A percentile compares a stretch with the other conserved stretches of the same genome.
Conservation (phyloP, 2,113 vertebrate genomes). For the Epinephelus lanceolatus region DNA sequence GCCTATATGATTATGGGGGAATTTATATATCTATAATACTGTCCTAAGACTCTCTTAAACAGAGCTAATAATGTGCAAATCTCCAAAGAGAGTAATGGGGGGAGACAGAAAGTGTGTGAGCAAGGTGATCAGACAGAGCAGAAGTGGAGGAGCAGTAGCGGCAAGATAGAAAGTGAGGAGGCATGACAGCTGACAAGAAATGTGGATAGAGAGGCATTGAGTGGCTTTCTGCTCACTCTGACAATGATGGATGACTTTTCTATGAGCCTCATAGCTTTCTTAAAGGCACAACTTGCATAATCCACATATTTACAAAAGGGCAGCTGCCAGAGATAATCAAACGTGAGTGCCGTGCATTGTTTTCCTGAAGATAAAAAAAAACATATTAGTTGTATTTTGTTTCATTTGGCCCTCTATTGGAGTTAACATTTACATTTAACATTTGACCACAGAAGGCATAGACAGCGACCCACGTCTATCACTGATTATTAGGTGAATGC, state of each 20-base stretch:
- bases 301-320: not conserved
- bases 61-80: not conserved
- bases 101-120: slow-evolving; percentile 1
- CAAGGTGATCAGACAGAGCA: not conserved
- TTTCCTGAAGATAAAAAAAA: not conserved
- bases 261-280: slow-evolving; percentile 11
- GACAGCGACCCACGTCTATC: no score
- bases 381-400: not conserved
- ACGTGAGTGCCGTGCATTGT: not conserved
- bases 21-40: no score
- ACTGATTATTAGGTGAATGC: no score
- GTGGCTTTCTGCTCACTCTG: slow-evolving; percentile 25
- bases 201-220: slow-evolving; percentile 19
- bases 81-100: not conserved
- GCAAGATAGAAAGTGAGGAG: slow-evolving; percentile 6
- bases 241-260: slow-evolving; percentile 50
- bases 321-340: not conserved
- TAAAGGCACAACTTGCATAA: slow-evolving; percentile 1
- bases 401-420: not conserved
- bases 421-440: no score
- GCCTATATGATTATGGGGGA: no score
- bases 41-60: no score
- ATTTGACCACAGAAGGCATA: no score
- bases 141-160: slow-evolving; percentile 1
- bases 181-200: slow-evolving; percentile 30